Percentiles rank a stretch among this genome's conserved stretches.
phyloP scores from a whole-genome alignment of 2,888 invertebrate genomes.

The Tenthredo livida region DNA sequence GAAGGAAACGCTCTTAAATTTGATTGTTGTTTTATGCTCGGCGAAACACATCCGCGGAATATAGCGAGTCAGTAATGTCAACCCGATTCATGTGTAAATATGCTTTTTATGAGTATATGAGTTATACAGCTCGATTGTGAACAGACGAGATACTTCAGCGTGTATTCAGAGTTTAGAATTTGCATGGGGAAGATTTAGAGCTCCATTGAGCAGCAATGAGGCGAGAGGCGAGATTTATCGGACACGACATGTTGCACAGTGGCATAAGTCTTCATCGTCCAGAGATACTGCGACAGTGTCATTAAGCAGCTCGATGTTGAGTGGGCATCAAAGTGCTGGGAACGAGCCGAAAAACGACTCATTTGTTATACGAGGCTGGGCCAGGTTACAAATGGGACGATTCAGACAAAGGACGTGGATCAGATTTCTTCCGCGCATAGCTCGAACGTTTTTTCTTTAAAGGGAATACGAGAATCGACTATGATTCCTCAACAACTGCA shows the following conservation, averaged over 20 bases:
- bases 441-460: too few species aligned
- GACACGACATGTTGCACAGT: conserved; percentile 8
- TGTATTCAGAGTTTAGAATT: not conserved
- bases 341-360: conserved; percentile 16
- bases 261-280: conserved; percentile 22
- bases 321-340: not conserved
- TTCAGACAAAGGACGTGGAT: not conserved
- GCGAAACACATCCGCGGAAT: not conserved
- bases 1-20: not conserved
- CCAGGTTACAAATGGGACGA: not conserved
- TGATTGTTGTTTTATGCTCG: not conserved
- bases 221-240: conserved; percentile 5
- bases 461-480: not conserved
- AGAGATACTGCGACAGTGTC: not conserved
- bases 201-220: conserved; percentile 15
- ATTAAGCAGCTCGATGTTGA: not conserved
- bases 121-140: not conserved
- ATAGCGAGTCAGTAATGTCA: not conserved
- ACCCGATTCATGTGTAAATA: not conserved
- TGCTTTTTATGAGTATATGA: not conserved
- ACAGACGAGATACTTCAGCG: not conserved
- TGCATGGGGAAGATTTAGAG: conserved; percentile 13
- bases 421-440: not conserved
- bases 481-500: not conserved
- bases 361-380: conserved; percentile 7